Evolutionary conservation across 1,140 invertebrate genomes (phyloP).

Genomic region (Macrocentrus cingulum): DNA sequence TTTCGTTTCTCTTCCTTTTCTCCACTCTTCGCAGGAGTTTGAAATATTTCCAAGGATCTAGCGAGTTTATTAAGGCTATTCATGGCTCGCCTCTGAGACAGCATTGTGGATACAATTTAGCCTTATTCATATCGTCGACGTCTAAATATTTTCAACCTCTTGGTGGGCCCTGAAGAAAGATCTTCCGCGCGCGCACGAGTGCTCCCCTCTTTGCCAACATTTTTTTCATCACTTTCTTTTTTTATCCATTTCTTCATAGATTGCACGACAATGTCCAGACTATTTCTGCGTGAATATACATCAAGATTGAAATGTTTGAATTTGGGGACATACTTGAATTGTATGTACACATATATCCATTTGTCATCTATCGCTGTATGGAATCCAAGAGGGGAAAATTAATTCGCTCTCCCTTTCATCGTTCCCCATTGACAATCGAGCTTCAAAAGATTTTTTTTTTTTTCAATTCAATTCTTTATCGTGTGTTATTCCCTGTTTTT

Average conservation of each 20-base stretch:
- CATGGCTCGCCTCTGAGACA: constrained; percentile 53
- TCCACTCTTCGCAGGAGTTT: constrained; percentile 27
- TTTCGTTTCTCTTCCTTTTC: constrained; percentile 3
- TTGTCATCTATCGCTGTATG: too few relatives aligned
- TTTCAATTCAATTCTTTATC: constrained; percentile 28
- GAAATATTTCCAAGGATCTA: constrained; percentile 59
- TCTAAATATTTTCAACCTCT: constrained; percentile 59
- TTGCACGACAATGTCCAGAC: background rate
- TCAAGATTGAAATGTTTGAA: background rate
- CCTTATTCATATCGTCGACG: constrained; percentile 56
- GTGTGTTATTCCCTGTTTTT: constrained; percentile 8
- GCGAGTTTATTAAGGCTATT: constrained; percentile 60
- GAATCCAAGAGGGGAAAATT: constrained; percentile 30
- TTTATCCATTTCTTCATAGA: constrained; percentile 1
- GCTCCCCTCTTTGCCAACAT: background rate
- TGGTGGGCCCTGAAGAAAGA: constrained; percentile 19
- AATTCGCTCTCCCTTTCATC: constrained; percentile 27
- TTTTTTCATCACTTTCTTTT: constrained; percentile 1
- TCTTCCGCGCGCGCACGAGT: too few relatives aligned
- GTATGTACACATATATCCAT: too few relatives aligned
- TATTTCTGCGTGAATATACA: background rate
- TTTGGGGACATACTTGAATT: background rate
- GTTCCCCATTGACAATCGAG: constrained; percentile 28
- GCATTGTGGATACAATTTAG: constrained; percentile 60
- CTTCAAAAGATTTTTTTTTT: constrained; percentile 43